phyloP scores from a whole-genome alignment of 2,797 vertebrate genomes.

The Salmo trutta region DNA sequence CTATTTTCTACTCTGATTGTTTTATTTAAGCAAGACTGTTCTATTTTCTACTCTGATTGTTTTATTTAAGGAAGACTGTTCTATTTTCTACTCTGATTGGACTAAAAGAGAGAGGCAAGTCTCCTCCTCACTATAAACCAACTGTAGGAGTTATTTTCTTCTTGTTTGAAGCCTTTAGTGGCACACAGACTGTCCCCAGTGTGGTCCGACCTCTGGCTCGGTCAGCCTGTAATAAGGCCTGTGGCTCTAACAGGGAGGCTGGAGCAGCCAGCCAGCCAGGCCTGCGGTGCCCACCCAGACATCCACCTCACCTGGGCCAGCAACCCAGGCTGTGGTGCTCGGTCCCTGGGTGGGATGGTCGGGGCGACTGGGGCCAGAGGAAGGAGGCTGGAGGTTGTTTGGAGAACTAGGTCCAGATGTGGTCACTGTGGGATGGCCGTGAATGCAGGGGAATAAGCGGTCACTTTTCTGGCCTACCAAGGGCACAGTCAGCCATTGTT shows the following conservation, averaged over 20 bases:
- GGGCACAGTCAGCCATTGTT: conserved; percentile 50
- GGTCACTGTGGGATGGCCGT: conserved; percentile 68
- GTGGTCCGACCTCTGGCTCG: conserved; percentile 65
- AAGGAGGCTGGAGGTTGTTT: conserved; percentile 61
- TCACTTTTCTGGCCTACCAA: conserved; percentile 66
- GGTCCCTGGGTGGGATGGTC: conserved; percentile 76
- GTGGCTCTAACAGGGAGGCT: conserved; percentile 70
- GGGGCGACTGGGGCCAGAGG: conserved; percentile 43
- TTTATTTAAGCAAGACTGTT: conserved; percentile 64
- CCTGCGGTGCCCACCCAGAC: conserved; percentile 76
- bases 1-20: conserved; percentile 52
- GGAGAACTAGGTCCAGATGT: conserved; percentile 62
- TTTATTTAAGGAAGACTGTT: conserved; percentile 64
- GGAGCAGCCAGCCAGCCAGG: conserved; percentile 64
- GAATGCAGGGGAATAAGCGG: conserved; percentile 24
- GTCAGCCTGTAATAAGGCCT: conserved; percentile 69
- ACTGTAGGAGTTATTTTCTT: conserved; percentile 22
- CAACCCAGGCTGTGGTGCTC: conserved; percentile 58
- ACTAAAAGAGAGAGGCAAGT: conserved; percentile 39
- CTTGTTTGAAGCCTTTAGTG: conserved; percentile 36
- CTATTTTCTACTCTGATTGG: conserved; percentile 50
- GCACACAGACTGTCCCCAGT: conserved; percentile 29
- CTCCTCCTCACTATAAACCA: conserved; percentile 28
- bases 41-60: conserved; percentile 51
- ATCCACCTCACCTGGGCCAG: conserved; percentile 62